Base-by-base conservation (phyloP, 2,888 invertebrate genomes). In the Sarcophaga caerulescens region DNA sequence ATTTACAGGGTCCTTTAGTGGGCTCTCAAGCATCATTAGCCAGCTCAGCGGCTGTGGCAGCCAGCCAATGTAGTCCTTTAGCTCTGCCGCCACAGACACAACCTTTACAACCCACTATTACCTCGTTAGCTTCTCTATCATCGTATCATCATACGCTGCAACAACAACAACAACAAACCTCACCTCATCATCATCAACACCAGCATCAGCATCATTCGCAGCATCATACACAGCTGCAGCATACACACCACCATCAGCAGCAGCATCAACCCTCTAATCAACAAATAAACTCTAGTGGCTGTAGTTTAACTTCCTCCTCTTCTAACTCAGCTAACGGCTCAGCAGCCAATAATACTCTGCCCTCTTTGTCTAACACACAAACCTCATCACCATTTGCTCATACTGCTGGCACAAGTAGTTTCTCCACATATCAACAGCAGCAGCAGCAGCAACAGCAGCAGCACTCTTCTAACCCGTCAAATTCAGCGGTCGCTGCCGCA, bases 1-100 rank as follows among this genome's bases (percentile, higher is more conserved):
- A 89, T 57, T 88, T 82, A 35, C 89, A 82, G 63, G 84, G 83
- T 84, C 84, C 83, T 62, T 66, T 86, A 63, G 60, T 81, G 86
- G 65, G 25, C 86, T 87, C 84, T 45, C 89, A 84, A 71, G 84
- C 87, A 81, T 73, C 85, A 81, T 84, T 82, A 74, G 85, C 81
- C 86, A 35, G 35, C 35, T 89, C 0, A 84, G 87, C 0, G 88
- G 88, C 21, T 88, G 89, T 84, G 96, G 96, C 25, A 94, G 88
- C 89, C 17, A 91, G 91, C 82, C 92, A 91, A 87, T 93, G 92
- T 87, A 92, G 91, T 87, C 91, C 93, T 4, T 85, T 92, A 79
- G 90, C 91, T 47, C 82, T 92, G 89, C 92, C 92, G 85, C 92
- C 92, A 59, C 91, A 91, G 86, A 90, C 92, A 12, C 92, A 92